Base-by-base conservation (phyloP, 2,888 invertebrate species). In the Hypomecis punctinalis region DNA sequence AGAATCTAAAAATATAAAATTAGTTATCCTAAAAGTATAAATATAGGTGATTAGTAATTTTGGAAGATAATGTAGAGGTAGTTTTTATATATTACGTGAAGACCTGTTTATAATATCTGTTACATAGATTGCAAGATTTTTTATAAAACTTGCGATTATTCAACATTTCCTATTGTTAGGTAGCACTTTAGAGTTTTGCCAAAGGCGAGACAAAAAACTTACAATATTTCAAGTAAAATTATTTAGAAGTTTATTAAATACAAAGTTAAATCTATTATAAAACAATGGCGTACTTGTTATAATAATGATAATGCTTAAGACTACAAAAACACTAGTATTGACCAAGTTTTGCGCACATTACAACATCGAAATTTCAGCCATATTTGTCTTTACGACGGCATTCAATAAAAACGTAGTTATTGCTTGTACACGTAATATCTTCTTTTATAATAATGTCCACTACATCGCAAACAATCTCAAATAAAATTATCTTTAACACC, bases 391-490 rank as follows among this genome's bases (percentile, higher is more conserved):
- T 69, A 75, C 78, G 84, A 89, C 88, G 85, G 89, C 90, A 74
- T 84, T 72, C 80, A 87, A 90, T 90, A 89, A 86, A 91, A 91
- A 86, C 82, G 78, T 90, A 86, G 52, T 92, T 93, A 93, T 93
- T 93, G 93, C 93, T 93, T 92, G 86, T 93, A 92, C 92, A 93
- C 93, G 93, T 93, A 91, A 89, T 91, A 82, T 87, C 85, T 67
- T 64, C 65, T 81, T 77, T 73, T 70, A 74, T 73, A 73, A 72
- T 63, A 78, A 73, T 84, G 84, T 88, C 82, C 84, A 83, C 89
- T 86, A 84, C 80, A 84, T 81, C 84, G 91, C 92, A 91, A 93
- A 91, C 82, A 83, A 91, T 91, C 80, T 84, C 78, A 88, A 86
- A 85, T 88, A 84, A 68, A 67, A 59, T 48, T 58, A 66, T 57